phyloP scores from a whole-genome alignment of 1,140 invertebrate genomes.

The Drosophila mayri region DNA sequence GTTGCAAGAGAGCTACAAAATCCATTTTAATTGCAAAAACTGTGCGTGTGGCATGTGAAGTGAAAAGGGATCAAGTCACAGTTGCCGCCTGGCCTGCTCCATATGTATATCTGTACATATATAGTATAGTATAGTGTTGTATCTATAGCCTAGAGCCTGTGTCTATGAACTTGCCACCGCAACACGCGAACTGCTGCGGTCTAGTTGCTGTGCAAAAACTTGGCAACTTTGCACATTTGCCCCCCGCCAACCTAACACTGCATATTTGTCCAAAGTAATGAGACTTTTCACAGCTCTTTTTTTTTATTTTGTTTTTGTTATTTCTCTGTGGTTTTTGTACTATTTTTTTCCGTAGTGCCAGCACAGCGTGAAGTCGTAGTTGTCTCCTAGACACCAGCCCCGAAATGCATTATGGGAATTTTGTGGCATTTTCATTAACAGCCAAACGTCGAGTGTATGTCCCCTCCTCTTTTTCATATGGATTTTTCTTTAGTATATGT shows the following conservation, averaged over 20 bases:
- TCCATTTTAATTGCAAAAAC: conserved; percentile 74
- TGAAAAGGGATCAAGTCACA: conserved; percentile 74
- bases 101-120: too few species aligned
- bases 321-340: conserved; percentile 4
- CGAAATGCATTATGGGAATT: conserved; percentile 81
- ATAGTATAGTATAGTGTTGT: background rate
- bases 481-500: background rate
- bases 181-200: conserved; percentile 69
- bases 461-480: conserved; percentile 17
- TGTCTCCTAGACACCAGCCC: conserved; percentile 63
- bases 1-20: conserved; percentile 45
- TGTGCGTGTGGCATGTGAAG: conserved; percentile 74
- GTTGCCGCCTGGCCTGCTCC: conserved; percentile 56
- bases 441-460: conserved; percentile 33
- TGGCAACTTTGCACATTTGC: conserved; percentile 74
- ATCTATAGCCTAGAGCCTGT: conserved; percentile 33
- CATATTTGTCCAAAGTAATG: conserved; percentile 83
- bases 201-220: conserved; percentile 51
- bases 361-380: conserved; percentile 71
- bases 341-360: conserved; percentile 32
- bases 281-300: conserved; percentile 80
- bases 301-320: conserved; percentile 20
- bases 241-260: conserved; percentile 53
- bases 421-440: conserved; percentile 84
- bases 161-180: conserved; percentile 76